These are phyloP conservation scores for Psilopsiagon aymara DNA, from an alignment of 2,113 vertebrate species.

Conservation along the genomic window DNA sequence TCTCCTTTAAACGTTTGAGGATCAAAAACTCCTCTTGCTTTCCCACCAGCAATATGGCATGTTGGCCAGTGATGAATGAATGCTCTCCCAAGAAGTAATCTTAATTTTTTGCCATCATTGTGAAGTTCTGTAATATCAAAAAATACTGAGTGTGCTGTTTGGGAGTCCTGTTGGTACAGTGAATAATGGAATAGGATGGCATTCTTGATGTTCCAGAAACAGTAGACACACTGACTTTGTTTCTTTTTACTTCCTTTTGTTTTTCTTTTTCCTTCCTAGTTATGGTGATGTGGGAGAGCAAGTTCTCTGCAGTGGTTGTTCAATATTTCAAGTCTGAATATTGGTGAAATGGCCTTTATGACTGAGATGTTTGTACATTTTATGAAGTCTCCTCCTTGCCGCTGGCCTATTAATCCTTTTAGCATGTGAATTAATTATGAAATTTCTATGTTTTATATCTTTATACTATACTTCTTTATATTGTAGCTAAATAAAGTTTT, in stretches of 20 bases:
- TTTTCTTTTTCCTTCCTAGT: background rate
- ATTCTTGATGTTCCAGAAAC: background rate
- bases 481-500: constrained; percentile 66
- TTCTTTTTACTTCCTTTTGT: background rate
- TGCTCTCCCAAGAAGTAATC: background rate
- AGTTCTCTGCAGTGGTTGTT: constrained; percentile 73
- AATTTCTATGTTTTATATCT: constrained; percentile 28
- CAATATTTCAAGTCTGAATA: constrained; percentile 73
- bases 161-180: background rate
- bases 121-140: background rate
- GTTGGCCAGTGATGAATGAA: background rate
- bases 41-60: background rate
- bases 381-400: background rate
- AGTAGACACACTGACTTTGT: background rate
- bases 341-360: background rate
- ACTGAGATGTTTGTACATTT: background rate
- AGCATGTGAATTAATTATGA: background rate
- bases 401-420: background rate
- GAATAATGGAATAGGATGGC: background rate
- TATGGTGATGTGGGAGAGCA: constrained; percentile 68
- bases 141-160: background rate
- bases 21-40: background rate
- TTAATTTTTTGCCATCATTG: background rate
- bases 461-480: constrained; percentile 60
- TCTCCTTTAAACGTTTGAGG: background rate